Base-by-base conservation (phyloP, 2,888 invertebrate genomes). In the Lasioglossum vierecki region DNA sequence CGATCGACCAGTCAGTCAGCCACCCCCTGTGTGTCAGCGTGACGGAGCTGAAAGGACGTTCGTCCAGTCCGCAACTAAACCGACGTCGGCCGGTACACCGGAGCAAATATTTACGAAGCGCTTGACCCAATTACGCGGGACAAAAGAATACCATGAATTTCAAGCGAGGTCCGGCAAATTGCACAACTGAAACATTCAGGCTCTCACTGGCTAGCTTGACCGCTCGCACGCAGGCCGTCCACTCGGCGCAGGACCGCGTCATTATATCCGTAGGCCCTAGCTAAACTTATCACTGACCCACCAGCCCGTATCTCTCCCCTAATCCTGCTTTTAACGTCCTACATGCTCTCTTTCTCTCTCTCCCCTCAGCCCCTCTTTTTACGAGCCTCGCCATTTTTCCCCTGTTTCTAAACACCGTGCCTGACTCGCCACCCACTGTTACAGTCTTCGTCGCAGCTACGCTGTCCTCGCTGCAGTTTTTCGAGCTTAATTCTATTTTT, bases 91-190 rank as follows among this genome's bases (percentile, higher is more conserved):
- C 79, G 63, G 85, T 83, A 82, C 82, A 80, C 80, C 76, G 87
- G 41, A 88, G 91, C 91, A 93, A 93, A 93, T 93, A 93, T 93
- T 93, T 92, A 92, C 91, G 83, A 86, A 91, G 81, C 89, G 91
- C 91, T 92, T 92, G 91, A 92, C 91, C 93, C 91, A 92, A 93
- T 93, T 93, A 92, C 91, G 80, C 57, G 39, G 77, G 84, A 91
- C 91, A 91, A 93, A 92, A 91, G 92, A 91, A 92, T 92, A 90
- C 82, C 84, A 86, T 86, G 86, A 87, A 91, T 91, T 90, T 84
- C 76, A 83, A 82, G 75, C 80, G 46, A 63, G 83, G 72, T 83
- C 84, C 75, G 82, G 77, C 83, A 82, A 91, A 91, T 87, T 90
- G 87, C 88, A 74, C 74, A 79, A 26, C 80, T 88, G 84, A 90